Percentiles rank a stretch among this genome's conserved stretches.
Evolutionary conservation across 2,888 invertebrate genomes (phyloP).

Genomic region (Hirtodrosophila histrioides): DNA sequence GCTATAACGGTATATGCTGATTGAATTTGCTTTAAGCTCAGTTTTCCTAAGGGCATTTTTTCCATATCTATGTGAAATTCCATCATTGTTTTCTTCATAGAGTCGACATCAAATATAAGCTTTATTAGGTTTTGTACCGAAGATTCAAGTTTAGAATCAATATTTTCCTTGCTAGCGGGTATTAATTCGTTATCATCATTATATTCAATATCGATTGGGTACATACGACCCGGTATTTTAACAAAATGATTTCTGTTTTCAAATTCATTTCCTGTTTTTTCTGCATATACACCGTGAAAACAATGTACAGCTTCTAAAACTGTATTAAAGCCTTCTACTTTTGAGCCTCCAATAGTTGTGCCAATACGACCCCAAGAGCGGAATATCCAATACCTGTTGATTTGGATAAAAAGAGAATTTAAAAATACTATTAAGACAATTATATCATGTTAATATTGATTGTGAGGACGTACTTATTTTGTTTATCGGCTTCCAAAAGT

Average conservation of each 20-base stretch:
- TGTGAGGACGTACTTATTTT: slow-evolving; percentile 85
- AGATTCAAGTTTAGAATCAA: slow-evolving; percentile 88
- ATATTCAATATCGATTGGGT: slow-evolving; percentile 95
- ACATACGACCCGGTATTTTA: slow-evolving; percentile 87
- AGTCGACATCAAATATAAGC: slow-evolving; percentile 94
- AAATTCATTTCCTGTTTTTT: slow-evolving; percentile 95
- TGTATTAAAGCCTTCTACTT: slow-evolving; percentile 85
- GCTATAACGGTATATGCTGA: slow-evolving; percentile 92
- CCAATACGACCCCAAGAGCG: slow-evolving; percentile 98
- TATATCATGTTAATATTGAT: too few relatives aligned
- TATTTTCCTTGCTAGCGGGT: slow-evolving; percentile 52
- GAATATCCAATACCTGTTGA: slow-evolving; percentile 90
- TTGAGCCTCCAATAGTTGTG: slow-evolving; percentile 93
- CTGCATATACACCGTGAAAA: slow-evolving; percentile 88
- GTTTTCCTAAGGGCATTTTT: slow-evolving; percentile 99
- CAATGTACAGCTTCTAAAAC: slow-evolving; percentile 86
- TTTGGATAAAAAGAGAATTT: slow-evolving; percentile 1
- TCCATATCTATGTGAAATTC: slow-evolving; percentile 98
- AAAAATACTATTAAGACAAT: slow-evolving; percentile 6
- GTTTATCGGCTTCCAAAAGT: slow-evolving; percentile 90
- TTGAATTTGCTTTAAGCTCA: slow-evolving; percentile 95
- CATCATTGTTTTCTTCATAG: slow-evolving; percentile 96
- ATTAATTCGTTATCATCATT: slow-evolving; percentile 85
- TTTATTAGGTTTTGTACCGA: slow-evolving; percentile 93
- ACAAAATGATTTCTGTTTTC: slow-evolving; percentile 87